phyloP scores from a whole-genome alignment of 2,888 invertebrate species.

The Chaetogeoica ovagalla region DNA sequence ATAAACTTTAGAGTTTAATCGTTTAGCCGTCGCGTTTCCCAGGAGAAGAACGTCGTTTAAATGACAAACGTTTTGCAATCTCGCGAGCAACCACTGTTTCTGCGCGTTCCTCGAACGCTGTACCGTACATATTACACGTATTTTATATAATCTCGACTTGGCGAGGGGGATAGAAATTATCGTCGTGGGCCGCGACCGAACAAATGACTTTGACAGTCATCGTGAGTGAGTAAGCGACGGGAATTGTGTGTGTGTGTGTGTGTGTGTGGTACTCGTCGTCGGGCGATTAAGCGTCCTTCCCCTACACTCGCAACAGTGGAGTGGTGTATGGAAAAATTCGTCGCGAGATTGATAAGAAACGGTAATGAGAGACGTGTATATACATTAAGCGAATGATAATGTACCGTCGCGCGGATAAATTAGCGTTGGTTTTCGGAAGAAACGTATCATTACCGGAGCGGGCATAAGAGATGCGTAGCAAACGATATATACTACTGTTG shows the following conservation, averaged over 20 bases:
- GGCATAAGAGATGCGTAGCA: too few species aligned
- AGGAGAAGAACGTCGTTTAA: constrained; percentile 14
- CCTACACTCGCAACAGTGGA: too few species aligned
- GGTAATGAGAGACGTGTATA: constrained; percentile 33
- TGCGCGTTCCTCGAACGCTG: neutral
- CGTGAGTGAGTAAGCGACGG: neutral
- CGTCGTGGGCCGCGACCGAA: neutral
- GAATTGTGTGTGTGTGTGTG: neutral
- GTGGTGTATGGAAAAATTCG: neutral
- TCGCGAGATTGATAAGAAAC: constrained; percentile 49
- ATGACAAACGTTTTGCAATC: constrained; percentile 18
- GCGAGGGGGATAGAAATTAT: neutral
- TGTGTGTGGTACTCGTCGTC: too few species aligned
- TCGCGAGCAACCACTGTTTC: neutral
- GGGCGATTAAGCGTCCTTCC: neutral
- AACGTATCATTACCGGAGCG: neutral
- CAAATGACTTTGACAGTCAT: constrained; percentile 38
- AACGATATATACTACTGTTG: too few species aligned
- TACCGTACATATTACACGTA: neutral
- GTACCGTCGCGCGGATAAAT: constrained; percentile 33
- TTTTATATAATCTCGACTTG: neutral
- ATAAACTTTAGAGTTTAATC: neutral
- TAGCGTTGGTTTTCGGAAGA: constrained; percentile 29
- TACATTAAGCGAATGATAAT: constrained; percentile 6
- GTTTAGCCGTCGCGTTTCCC: neutral